These are phyloP conservation scores for Sebastes steindachneri DNA, from an alignment of 2,797 vertebrate genomes.

Conservation along the genomic window DNA sequence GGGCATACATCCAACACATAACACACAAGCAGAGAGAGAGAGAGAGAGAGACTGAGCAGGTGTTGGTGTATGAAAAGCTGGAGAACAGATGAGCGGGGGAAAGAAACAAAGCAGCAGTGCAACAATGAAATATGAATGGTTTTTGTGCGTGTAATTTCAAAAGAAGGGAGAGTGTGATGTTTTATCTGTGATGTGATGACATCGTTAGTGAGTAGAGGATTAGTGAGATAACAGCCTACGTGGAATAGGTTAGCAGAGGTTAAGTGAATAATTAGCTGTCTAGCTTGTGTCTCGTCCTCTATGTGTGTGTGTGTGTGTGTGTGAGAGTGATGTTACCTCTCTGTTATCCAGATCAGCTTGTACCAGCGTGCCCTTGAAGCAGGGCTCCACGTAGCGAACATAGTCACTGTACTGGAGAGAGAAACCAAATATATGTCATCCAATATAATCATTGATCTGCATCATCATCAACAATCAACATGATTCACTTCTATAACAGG, in stretches of 20 bases:
- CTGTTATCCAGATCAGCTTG: slow-evolving; percentile 97
- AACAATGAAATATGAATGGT: not conserved
- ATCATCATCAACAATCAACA: not conserved
- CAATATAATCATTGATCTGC: not conserved
- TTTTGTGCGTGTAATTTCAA: not conserved
- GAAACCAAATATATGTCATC: not conserved
- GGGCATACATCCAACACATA: slow-evolving; percentile 63
- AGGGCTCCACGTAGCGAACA: slow-evolving; percentile 93
- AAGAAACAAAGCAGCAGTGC: not conserved
- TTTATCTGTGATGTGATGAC: slow-evolving; percentile 39
- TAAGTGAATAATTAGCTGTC: slow-evolving; percentile 58
- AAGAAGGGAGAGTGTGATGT: not conserved
- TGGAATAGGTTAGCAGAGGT: slow-evolving; percentile 40
- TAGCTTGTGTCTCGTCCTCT: not conserved
- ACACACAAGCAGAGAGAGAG: slow-evolving; percentile 15
- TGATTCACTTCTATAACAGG: not conserved
- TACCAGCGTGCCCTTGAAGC: slow-evolving; percentile 95
- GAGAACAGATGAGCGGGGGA: slow-evolving; percentile 2
- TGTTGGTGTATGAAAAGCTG: slow-evolving; percentile 26
- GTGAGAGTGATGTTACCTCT: slow-evolving; percentile 83
- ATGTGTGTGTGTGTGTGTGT: not conserved
- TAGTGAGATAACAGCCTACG: slow-evolving; percentile 18
- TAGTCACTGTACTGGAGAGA: slow-evolving; percentile 93
- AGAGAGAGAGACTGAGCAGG: slow-evolving; percentile 24
- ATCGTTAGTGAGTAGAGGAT: slow-evolving; percentile 24